Evolutionary conservation across 2,797 vertebrate genomes (phyloP).

Genomic region (Hippopotamyrus pictus): DNA sequence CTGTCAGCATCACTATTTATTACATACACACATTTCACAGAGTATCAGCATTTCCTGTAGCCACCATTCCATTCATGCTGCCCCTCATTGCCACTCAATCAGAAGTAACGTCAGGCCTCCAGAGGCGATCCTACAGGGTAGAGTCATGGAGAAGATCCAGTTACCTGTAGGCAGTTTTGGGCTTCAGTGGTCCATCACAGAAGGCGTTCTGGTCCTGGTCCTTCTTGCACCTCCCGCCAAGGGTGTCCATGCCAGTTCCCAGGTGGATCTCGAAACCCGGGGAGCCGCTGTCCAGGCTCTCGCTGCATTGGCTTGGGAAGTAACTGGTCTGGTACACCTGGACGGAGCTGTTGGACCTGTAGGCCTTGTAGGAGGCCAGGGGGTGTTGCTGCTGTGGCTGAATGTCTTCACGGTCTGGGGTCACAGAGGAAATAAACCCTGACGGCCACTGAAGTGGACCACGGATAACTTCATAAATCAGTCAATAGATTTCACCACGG

Average conservation of each 20-base stretch:
- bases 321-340: conserved; percentile 81
- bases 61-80: neutral
- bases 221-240: conserved; percentile 74
- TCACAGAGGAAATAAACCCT: neutral
- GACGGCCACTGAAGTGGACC: neutral
- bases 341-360: conserved; percentile 76
- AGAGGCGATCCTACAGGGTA: neutral
- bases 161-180: conserved; percentile 88
- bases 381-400: conserved; percentile 80
- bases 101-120: neutral
- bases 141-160: no score
- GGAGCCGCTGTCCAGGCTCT: conserved; percentile 60
- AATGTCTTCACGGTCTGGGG: conserved; percentile 59
- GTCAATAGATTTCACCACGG: neutral
- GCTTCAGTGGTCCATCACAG: conserved; percentile 89
- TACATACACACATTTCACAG: neutral
- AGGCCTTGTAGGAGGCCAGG: conserved; percentile 83
- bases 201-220: conserved; percentile 52
- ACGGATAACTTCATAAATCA: neutral
- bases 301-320: conserved; percentile 79
- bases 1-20: neutral
- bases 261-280: conserved; percentile 72
- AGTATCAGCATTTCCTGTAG: neutral
- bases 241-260: conserved; percentile 76
- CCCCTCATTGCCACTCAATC: neutral